These are phyloP conservation scores for Columba livia DNA, from an alignment of 2,113 vertebrate species.

Conservation along the genomic window DNA sequence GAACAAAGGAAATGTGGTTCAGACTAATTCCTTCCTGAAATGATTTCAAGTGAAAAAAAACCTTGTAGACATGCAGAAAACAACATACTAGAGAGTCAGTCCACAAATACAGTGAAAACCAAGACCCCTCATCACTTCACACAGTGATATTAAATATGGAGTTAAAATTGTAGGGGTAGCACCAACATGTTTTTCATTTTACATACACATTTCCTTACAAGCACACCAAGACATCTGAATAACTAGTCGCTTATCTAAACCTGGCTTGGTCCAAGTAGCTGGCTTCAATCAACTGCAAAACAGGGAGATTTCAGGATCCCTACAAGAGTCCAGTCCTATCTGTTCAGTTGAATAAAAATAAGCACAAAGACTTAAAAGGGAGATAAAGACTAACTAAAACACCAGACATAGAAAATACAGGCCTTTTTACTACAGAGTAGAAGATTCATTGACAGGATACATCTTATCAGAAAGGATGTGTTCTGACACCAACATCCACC, in stretches of 20 bases:
- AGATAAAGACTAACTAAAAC: not conserved
- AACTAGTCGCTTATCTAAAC: not conserved
- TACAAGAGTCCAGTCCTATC: not conserved
- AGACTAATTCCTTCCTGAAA: conserved; percentile 15
- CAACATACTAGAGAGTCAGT: not conserved
- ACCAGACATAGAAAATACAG: not conserved
- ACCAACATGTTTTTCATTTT: not conserved
- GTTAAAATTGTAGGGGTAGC: not conserved
- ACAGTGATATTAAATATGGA: not conserved
- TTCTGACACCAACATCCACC: not conserved
- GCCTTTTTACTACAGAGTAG: not conserved
- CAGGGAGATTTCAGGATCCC: not conserved
- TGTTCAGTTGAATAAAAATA: not conserved
- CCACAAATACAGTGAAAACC: not conserved
- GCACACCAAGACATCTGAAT: not conserved
- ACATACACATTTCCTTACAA: not conserved
- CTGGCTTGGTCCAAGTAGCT: not conserved
- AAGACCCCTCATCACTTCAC: not conserved
- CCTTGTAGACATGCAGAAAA: not conserved
- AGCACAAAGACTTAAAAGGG: not conserved
- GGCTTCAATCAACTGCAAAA: not conserved
- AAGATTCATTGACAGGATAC: not conserved
- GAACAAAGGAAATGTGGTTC: not conserved
- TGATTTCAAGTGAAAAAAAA: not conserved
- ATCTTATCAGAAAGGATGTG: not conserved